Evolutionary conservation across 2,113 vertebrate species (phyloP).

Genomic region (Syngnathus floridae): DNA sequence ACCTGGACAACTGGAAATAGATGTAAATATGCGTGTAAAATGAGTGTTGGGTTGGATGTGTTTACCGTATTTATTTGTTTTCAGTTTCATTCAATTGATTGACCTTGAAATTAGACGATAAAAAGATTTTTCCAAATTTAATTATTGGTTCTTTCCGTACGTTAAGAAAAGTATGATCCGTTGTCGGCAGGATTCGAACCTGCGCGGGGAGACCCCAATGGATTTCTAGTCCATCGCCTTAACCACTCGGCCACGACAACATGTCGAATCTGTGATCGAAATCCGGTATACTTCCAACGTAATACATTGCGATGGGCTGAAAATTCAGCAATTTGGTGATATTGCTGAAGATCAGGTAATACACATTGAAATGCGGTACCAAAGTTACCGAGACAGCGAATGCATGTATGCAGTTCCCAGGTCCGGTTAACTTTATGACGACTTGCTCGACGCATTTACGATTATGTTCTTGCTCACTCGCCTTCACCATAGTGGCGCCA

Average conservation of each 20-base stretch:
- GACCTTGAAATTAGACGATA: no score
- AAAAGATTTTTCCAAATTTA: no score
- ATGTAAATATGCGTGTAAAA: no score
- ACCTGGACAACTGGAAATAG: no score
- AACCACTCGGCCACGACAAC: conserved; percentile 70
- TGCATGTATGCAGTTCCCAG: neutral
- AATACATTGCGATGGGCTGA: no score
- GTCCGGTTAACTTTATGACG: conserved; percentile 14
- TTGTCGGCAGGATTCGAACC: conserved; percentile 94
- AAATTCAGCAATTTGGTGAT: neutral
- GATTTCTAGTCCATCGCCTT: conserved; percentile 91
- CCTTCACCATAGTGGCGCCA: conserved; percentile 38
- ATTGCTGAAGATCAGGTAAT: neutral
- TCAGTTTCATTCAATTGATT: no score
- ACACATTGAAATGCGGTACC: neutral
- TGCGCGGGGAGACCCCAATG: conserved; percentile 91
- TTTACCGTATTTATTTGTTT: no score
- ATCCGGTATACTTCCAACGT: no score
- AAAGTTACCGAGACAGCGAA: neutral
- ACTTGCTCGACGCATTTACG: conserved; percentile 14
- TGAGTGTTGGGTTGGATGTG: no score
- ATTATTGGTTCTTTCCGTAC: no score
- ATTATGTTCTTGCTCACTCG: conserved; percentile 30
- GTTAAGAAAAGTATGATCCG: conserved; percentile 4
- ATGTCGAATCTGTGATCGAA: conserved; percentile 15